Percentiles rank a stretch among this genome's conserved stretches.
phyloP scores from a whole-genome alignment of 2,888 invertebrate genomes.

The Nemapogon koenigi region DNA sequence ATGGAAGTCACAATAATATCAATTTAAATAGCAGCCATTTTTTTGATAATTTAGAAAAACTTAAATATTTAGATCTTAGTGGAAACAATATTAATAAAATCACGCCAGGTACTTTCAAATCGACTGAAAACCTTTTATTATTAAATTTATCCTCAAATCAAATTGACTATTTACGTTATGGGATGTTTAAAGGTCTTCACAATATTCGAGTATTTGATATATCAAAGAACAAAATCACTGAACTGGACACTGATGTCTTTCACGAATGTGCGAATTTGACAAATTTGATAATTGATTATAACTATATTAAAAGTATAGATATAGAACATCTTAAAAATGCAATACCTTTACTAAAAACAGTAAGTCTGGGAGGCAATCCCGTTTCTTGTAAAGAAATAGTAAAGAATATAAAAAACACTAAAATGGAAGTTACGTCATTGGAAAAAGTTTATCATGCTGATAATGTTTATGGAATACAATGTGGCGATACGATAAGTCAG shows the following conservation, averaged over 20 bases:
- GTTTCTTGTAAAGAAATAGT: conserved; percentile 45
- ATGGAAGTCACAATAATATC: conserved; percentile 35
- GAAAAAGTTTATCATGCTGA: conserved; percentile 49
- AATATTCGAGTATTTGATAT: conserved; percentile 39
- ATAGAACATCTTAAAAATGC: conserved; percentile 31
- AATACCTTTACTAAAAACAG: conserved; percentile 28
- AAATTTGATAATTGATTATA: conserved; percentile 42
- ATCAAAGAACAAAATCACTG: conserved; percentile 35
- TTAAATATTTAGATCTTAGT: conserved; percentile 40
- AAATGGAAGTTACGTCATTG: conserved; percentile 40
- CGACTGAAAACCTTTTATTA: conserved; percentile 33
- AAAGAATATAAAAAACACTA: conserved; percentile 26
- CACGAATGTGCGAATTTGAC: conserved; percentile 42
- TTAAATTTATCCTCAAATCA: conserved; percentile 41
- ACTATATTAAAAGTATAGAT: conserved; percentile 36
- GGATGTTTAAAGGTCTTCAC: conserved; percentile 40
- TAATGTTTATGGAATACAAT: conserved; percentile 48
- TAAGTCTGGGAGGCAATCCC: conserved; percentile 50
- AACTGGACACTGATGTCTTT: conserved; percentile 39
- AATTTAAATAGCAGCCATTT: conserved; percentile 27
- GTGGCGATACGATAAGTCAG: conserved; percentile 27
- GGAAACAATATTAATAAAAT: conserved; percentile 31
- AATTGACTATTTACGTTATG: conserved; percentile 34
- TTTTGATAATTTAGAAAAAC: conserved; percentile 27
- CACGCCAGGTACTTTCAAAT: conserved; percentile 41